Percentiles rank a stretch among this genome's conserved stretches.
Evolutionary conservation across 2,888 invertebrate genomes (phyloP).

Genomic region (Tanypteryx hageni): DNA sequence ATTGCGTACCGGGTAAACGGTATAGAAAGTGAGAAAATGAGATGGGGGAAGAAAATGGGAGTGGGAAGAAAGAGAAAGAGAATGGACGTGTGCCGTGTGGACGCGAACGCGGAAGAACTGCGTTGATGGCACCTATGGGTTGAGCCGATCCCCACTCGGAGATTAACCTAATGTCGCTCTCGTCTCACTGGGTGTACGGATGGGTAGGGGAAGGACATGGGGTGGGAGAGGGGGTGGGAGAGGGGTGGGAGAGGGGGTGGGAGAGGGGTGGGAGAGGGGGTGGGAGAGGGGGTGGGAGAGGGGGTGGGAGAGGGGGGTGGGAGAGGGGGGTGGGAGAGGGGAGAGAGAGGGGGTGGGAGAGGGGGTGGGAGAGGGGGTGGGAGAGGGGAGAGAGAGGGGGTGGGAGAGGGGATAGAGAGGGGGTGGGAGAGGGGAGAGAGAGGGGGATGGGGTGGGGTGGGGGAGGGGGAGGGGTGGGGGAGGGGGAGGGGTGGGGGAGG

Average conservation of each 20-base stretch:
- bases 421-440: too few relatives aligned
- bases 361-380: background rate
- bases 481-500: too few relatives aligned
- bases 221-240: background rate
- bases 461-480: too few relatives aligned
- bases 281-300: background rate
- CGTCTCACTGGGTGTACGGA: background rate
- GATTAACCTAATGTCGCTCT: conserved; percentile 16
- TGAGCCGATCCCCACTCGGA: background rate
- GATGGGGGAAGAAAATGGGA: background rate
- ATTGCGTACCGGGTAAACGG: too few relatives aligned
- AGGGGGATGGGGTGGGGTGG: too few relatives aligned
- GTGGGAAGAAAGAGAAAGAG: background rate
- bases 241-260: background rate
- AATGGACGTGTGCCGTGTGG: background rate
- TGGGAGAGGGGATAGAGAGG: too few relatives aligned
- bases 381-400: too few relatives aligned
- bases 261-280: background rate
- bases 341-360: conserved; percentile 3
- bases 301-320: background rate
- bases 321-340: background rate
- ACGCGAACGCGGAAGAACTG: background rate
- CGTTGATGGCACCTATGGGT: background rate
- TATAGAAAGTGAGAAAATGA: background rate
- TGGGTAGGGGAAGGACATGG: background rate